Evolutionary conservation across 2,888 invertebrate species (phyloP).

Genomic region (Sepiola atlantica): DNA sequence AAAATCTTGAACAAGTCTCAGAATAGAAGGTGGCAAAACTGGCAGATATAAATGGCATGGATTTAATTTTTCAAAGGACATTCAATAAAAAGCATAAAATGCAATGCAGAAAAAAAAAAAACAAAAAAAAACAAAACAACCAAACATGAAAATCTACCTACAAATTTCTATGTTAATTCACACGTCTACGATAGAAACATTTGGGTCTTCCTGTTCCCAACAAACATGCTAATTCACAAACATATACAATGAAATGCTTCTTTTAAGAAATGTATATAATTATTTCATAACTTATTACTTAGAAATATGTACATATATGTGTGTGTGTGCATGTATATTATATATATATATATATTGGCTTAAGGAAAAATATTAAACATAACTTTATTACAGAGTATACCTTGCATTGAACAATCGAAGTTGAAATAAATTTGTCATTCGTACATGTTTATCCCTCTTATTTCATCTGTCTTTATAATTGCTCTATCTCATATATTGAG

Average conservation of each 20-base stretch:
- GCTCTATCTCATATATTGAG: too few relatives aligned
- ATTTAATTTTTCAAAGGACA: background rate
- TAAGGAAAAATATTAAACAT: too few relatives aligned
- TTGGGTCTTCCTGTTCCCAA: background rate
- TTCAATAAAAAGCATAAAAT: background rate
- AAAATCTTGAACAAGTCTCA: background rate
- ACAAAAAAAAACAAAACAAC: too few relatives aligned
- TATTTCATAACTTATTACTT: background rate
- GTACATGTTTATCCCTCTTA: too few relatives aligned
- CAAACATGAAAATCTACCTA: background rate
- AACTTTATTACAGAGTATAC: too few relatives aligned
- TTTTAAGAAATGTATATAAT: background rate
- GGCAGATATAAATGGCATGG: background rate
- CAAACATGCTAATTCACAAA: background rate
- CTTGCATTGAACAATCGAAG: too few relatives aligned
- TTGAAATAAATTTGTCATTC: too few relatives aligned
- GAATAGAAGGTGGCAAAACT: background rate
- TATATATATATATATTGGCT: too few relatives aligned
- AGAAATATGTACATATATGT: too few relatives aligned
- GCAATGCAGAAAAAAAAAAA: background rate
- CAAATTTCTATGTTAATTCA: constrained; percentile 18
- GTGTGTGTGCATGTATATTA: too few relatives aligned
- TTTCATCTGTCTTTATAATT: too few relatives aligned
- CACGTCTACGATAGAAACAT: background rate
- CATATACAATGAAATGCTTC: background rate